Evolutionary conservation across 2,888 invertebrate species (phyloP).

Genomic region (Volucella zonaria): DNA sequence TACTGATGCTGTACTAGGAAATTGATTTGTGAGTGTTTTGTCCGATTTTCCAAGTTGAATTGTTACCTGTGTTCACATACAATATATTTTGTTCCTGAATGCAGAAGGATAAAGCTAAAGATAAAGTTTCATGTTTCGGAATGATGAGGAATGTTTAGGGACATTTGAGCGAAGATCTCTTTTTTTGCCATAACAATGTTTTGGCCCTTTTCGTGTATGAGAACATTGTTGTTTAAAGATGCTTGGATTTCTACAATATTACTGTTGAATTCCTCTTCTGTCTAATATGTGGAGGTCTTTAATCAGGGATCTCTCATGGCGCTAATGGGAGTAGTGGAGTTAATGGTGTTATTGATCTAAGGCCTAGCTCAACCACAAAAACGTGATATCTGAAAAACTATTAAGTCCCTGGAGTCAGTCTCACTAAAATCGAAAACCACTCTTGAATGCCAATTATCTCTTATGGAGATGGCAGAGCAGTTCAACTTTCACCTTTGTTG

Average conservation of each 20-base stretch:
- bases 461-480: no score
- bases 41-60: background rate
- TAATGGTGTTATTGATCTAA: no score
- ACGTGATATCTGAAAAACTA: no score
- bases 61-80: constrained; percentile 11
- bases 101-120: constrained; percentile 44
- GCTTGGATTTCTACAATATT: constrained; percentile 60
- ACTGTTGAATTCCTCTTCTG: constrained; percentile 56
- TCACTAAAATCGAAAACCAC: no score
- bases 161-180: constrained; percentile 58
- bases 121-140: constrained; percentile 59
- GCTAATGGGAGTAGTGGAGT: no score
- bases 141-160: constrained; percentile 58
- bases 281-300: constrained; percentile 34
- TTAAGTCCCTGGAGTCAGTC: no score
- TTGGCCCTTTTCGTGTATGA: constrained; percentile 57
- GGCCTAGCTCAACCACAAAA: no score
- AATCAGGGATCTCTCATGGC: constrained; percentile 51
- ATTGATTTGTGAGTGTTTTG: no score
- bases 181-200: constrained; percentile 59
- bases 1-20: background rate
- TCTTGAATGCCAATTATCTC: no score
- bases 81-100: constrained; percentile 68
- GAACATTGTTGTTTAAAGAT: constrained; percentile 54
- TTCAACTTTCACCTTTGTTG: no score